Base-by-base conservation (phyloP, 1,140 invertebrate species). In the Caerostris extrusa region DNA sequence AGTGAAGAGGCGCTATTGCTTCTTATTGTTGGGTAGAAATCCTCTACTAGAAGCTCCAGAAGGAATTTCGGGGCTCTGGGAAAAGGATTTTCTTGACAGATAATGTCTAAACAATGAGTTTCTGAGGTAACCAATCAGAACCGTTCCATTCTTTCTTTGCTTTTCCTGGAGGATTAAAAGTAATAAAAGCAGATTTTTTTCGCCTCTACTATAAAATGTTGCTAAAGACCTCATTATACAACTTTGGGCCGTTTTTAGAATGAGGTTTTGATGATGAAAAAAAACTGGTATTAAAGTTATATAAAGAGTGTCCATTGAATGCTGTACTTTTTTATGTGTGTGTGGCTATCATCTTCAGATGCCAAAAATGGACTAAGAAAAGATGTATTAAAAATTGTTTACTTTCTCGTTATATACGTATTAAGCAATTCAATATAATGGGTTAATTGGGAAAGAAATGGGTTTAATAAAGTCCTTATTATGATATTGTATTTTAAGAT, bases 81-180 rank as follows among this genome's bases (percentile, higher is more conserved):
- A 34, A 34, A 34, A 34, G 86, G 86, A 67, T 67, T 88, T 88
- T 88, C 86, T 53, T 64, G 86, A 64, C 86, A 88, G 86, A 88
- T 88, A 88, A 88, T 64, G 61, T 67, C 19, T 64, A 88, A 88
- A 88, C 60, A 88, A 88, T 88, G 60, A 88, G 60, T 88, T 88
- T 34, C 86, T 64, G 64, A 53, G 60, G 86, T 14, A 64, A 88
- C 86, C 86, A 64, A 88, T 67, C 86, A 67, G 58, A 19, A 64
- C 34, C 58, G n/a, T 10, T 55, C 5, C 10, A 58, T 85, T 85
- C 7, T 57, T 85, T 60, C 56, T 1, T n/a, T 19, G 7, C 19
- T 58, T 58, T 85, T 34, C 34, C 34, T 0, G 7, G 71, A 12
- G 53, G 12, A 50, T 50, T 50, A 77, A 77, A 77, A 77, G 7